These are phyloP conservation scores for Dinothrombium tinctorium DNA, from an alignment of 1,140 invertebrate species.

Conservation along the genomic window DNA sequence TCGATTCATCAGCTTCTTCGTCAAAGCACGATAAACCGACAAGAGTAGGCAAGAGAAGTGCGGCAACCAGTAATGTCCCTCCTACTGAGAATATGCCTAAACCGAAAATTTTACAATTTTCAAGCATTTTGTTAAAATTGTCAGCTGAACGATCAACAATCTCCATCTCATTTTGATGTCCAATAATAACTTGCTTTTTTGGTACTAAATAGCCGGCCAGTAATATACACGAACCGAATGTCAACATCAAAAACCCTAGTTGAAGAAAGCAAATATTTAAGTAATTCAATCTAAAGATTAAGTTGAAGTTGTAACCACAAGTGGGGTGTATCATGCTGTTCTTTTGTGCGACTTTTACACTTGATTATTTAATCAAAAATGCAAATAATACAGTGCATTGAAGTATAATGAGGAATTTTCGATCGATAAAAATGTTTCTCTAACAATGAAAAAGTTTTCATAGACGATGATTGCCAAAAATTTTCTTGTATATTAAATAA, in stretches of 20 bases:
- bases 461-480: no score
- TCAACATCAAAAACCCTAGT: constrained; percentile 23
- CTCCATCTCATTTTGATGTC: constrained; percentile 22
- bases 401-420: no score
- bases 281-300: no score
- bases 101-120: constrained; percentile 27
- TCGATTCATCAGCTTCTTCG: constrained; percentile 14
- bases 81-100: constrained; percentile 28
- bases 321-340: no score
- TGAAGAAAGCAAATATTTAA: neutral
- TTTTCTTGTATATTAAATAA: no score
- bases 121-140: constrained; percentile 27
- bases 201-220: constrained; percentile 28
- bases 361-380: no score
- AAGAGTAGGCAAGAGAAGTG: constrained; percentile 26
- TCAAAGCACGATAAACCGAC: constrained; percentile 22
- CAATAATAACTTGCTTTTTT: constrained; percentile 22
- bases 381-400: no score
- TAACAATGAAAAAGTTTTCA: no score
- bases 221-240: constrained; percentile 25
- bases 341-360: no score
- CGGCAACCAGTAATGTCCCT: constrained; percentile 24
- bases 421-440: no score
- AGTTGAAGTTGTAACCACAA: no score
- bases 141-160: constrained; percentile 25